Base-by-base conservation (phyloP, 2,113 vertebrate genomes). In the Podarcis muralis region DNA sequence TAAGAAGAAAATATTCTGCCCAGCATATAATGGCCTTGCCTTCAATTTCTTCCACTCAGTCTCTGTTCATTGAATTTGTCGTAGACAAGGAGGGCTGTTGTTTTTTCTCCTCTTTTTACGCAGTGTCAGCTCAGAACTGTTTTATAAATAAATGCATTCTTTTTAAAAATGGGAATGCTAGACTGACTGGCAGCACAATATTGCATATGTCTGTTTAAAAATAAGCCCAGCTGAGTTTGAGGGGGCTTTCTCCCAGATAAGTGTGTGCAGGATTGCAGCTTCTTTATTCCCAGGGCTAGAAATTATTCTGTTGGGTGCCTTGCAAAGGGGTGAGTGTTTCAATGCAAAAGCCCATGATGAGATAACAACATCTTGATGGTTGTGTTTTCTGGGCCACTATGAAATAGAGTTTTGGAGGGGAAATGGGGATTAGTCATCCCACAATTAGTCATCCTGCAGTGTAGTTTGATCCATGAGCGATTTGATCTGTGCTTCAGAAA, bases 371-470 rank as follows among this genome's bases (percentile, higher is more conserved):
- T 92, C 92, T 90, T 91, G 48, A 91, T 90, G 91, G 92, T 86
- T 90, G 90, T 93, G 93, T 90, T 94, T 91, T 95, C 91, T 93
- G 90, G 78, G 76, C 89, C 90, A 62, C 71, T 86, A 69, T 91
- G 83, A 94, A 92, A 84, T 53, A 92, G 86, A 93, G 37, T 85
- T 94, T 92, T 92, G 92, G 92, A 93, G 87, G 68, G 62, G 6
- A 93, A 83, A 92, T 86, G 90, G 86, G 92, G 76, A 92, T 95
- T 94, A 93, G 90, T 94, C 95, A 95, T 79, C 94, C 90, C 88
- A 91, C 87, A 91, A 87, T 90, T 91, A 94, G 92, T 96, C 93
- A 94, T 91, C 87, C 86, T 89, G 87, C 81, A 72, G 59, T 68
- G 85, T 35, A 92, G 87, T 88, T 81, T 89, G 84, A 93, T 90